A percentile compares a stretch with the other conserved stretches of the same genome.
phyloP scores from a whole-genome alignment of 2,888 invertebrate species.

The Eilema caniola region DNA sequence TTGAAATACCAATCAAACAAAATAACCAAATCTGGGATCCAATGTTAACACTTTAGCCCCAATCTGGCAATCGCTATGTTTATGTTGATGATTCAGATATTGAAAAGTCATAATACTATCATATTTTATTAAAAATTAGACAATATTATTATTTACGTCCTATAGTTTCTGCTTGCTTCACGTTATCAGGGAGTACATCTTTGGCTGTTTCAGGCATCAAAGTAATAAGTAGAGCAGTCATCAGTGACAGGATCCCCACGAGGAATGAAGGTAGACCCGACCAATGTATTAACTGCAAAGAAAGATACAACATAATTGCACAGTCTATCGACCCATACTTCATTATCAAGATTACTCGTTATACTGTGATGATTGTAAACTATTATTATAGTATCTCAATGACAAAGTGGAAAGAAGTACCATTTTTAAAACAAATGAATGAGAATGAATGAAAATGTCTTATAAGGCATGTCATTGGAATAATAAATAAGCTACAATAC shows the following conservation, averaged over 20 bases:
- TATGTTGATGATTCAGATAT: background rate
- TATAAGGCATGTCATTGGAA: too few species aligned
- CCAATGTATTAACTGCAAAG: conserved; percentile 68
- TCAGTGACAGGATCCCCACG: conserved; percentile 69
- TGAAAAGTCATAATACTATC: background rate
- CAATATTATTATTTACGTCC: conserved; percentile 32
- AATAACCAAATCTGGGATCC: too few species aligned
- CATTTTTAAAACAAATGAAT: too few species aligned
- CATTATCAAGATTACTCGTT: too few species aligned
- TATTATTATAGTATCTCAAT: background rate
- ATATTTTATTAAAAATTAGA: background rate
- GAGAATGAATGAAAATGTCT: too few species aligned
- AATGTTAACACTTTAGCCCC: too few species aligned
- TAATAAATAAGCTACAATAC: too few species aligned
- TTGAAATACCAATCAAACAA: too few species aligned
- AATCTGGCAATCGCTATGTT: too few species aligned
- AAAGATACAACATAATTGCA: background rate
- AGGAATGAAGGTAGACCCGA: conserved; percentile 72
- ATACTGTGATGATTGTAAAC: too few species aligned
- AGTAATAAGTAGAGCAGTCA: conserved; percentile 69
- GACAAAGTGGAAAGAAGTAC: too few species aligned
- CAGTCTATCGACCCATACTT: too few species aligned
- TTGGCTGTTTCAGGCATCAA: conserved; percentile 75
- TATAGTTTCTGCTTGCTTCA: conserved; percentile 61
- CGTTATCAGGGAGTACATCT: conserved; percentile 73